Evolutionary conservation across 2,797 vertebrate species (phyloP), one percentile per base, ranked within the genome.

Genomic region (Platalea minor): DNA sequence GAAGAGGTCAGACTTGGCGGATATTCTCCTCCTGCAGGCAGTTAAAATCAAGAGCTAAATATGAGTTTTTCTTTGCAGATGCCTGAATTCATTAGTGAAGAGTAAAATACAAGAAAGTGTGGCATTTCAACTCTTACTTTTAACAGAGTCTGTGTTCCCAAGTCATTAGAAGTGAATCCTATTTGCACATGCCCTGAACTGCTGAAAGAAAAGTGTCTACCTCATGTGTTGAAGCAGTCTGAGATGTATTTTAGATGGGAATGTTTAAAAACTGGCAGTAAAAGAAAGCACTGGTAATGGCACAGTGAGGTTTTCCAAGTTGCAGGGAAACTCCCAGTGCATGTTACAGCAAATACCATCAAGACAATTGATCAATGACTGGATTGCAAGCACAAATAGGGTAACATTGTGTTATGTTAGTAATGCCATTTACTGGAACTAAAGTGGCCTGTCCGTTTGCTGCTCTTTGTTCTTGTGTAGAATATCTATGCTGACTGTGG

Each of bases 221-320:
- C 29, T 74, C 53, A 61, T n/a, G 37, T 59, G 17, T 39, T 90
- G 59, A 41, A 91, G 75, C 53, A 63, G 21, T 46, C 46, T 83
- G 69, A 77, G 17, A 50, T 59, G 26, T 81, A 29, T 88, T 88
- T 94, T 84, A 63, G 74, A 65, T 17, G 14, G 13, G 31, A 87
- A 26, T 20, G 19, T 74, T 94, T 93, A 73, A 91, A 94, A 96
- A 61, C 28, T 84, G 37, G 24, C 86, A 78, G 37, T 60, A 75
- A 95, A 93, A 89, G 33, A 35, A 83, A 95, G 82, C 51, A 91
- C 45, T 64, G 26, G 46, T 93, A 96, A 94, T 96, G 94, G 75
- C 46, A 86, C 16, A 29, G n/a, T 23, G 26, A 73, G 6, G 21
- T 79, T 94, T 95, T 85, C 84, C 75, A 91, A 69, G 79, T 24